Evolutionary conservation across 1,140 invertebrate genomes (phyloP).

Genomic region (Bombyx mandarina): DNA sequence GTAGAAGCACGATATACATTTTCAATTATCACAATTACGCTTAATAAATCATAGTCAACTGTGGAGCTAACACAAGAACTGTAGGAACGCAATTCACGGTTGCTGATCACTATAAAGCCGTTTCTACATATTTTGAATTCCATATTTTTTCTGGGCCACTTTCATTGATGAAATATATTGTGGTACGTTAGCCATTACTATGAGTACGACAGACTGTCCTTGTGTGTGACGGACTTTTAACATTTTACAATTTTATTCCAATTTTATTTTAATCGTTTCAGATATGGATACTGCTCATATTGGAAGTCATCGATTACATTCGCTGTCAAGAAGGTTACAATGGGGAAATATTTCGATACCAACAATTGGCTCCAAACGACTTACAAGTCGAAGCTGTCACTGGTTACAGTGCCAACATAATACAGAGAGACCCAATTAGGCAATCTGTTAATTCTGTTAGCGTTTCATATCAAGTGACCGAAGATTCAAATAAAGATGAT

Average conservation of each 20-base stretch:
- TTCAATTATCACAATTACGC: too few relatives aligned
- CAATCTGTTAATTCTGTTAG: slow-evolving; percentile 45
- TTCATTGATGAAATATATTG: too few relatives aligned
- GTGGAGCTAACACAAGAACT: background rate
- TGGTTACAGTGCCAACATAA: slow-evolving; percentile 40
- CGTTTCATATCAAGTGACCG: slow-evolving; percentile 43
- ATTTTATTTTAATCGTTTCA: slow-evolving; percentile 40
- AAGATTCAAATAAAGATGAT: slow-evolving; percentile 37
- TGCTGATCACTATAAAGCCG: background rate
- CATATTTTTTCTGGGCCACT: too few relatives aligned
- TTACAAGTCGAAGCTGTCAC: slow-evolving; percentile 38
- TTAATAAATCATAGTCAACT: too few relatives aligned
- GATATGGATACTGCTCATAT: slow-evolving; percentile 60
- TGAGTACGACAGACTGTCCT: too few relatives aligned
- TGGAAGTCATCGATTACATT: slow-evolving; percentile 35
- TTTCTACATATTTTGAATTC: too few relatives aligned
- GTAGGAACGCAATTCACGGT: slow-evolving; percentile 15
- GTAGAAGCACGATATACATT: too few relatives aligned
- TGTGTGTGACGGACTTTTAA: too few relatives aligned
- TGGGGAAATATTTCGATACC: slow-evolving; percentile 44
- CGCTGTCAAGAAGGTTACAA: slow-evolving; percentile 57
- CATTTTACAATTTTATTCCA: too few relatives aligned
- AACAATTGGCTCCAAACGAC: slow-evolving; percentile 39
- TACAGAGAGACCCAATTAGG: slow-evolving; percentile 42
- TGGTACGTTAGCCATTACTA: too few relatives aligned